Conservation (phyloP, 1,140 invertebrate genomes). For the Bombus waltoni region DNA sequence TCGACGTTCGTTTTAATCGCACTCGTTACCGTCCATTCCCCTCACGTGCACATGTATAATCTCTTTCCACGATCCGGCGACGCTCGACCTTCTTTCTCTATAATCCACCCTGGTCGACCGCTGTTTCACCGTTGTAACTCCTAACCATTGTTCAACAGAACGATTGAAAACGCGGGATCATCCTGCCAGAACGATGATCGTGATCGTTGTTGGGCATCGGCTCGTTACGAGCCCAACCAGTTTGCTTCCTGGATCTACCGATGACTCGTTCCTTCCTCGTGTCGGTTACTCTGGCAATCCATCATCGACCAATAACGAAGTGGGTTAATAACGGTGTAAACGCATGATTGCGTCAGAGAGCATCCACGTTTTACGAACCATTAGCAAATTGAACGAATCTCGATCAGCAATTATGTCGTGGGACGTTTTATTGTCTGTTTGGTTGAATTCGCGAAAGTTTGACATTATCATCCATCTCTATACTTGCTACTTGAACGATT, state of each 20-base stretch:
- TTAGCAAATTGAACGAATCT: conserved; percentile 62
- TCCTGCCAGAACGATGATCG: conserved; percentile 37
- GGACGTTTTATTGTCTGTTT: background rate
- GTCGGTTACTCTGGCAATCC: conserved; percentile 40
- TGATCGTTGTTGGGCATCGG: conserved; percentile 21
- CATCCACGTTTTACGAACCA: conserved; percentile 40
- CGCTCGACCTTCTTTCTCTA: background rate
- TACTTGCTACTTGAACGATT: background rate
- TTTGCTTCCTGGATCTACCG: conserved; percentile 23
- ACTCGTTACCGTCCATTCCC: background rate
- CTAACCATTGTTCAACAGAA: background rate
- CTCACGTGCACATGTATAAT: background rate
- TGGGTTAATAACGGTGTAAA: conserved; percentile 61
- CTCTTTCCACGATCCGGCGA: background rate
- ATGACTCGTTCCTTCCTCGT: conserved; percentile 46
- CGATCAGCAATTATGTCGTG: conserved; percentile 32
- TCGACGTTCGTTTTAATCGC: conserved; percentile 21
- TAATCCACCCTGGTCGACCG: background rate
- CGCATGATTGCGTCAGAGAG: conserved; percentile 39
- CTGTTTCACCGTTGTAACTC: background rate
- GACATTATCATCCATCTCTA: background rate
- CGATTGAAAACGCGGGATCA: conserved; percentile 20
- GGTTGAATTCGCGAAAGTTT: background rate
- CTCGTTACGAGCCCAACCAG: conserved; percentile 24
- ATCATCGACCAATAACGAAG: conserved; percentile 60